These are phyloP conservation scores for Anarsia innoxiella DNA, from an alignment of 2,888 invertebrate genomes.

Conservation along the genomic window DNA sequence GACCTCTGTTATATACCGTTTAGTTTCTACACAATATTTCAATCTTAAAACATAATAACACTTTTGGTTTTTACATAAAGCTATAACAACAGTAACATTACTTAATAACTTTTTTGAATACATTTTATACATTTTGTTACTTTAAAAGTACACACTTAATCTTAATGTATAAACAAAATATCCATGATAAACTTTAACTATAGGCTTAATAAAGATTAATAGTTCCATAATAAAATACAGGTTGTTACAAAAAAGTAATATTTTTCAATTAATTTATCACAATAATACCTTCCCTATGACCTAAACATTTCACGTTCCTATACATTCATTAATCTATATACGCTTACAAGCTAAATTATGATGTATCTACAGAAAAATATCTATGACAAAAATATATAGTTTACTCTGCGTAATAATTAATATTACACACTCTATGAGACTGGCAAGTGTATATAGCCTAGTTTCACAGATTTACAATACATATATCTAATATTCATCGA, in stretches of 20 bases:
- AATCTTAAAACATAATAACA: conserved; percentile 70
- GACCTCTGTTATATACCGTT: conserved; percentile 17
- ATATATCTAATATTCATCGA: conserved; percentile 24
- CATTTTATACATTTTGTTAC: conserved; percentile 45
- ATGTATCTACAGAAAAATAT: conserved; percentile 58
- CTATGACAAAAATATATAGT: conserved; percentile 54
- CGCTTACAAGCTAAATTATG: conserved; percentile 59
- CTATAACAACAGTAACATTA: conserved; percentile 71
- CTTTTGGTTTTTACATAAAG: conserved; percentile 72
- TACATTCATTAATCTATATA: conserved; percentile 26
- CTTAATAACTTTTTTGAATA: conserved; percentile 52
- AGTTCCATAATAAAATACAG: conserved; percentile 35
- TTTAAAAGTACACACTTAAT: conserved; percentile 34
- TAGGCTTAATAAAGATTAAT: conserved; percentile 19
- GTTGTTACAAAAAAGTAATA: conserved; percentile 46
- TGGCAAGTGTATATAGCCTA: conserved; percentile 51
- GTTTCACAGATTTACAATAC: too few species aligned
- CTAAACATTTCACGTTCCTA: conserved; percentile 31
- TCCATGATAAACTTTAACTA: conserved; percentile 27
- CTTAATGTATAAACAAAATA: conserved; percentile 33
- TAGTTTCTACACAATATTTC: conserved; percentile 30
- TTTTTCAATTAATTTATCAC: conserved; percentile 49
- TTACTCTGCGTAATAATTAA: conserved; percentile 31
- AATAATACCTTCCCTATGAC: conserved; percentile 45
- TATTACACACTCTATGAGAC: conserved; percentile 36